phyloP scores from a whole-genome alignment of 2,113 vertebrate genomes.

The Ancistrus triradiatus region DNA sequence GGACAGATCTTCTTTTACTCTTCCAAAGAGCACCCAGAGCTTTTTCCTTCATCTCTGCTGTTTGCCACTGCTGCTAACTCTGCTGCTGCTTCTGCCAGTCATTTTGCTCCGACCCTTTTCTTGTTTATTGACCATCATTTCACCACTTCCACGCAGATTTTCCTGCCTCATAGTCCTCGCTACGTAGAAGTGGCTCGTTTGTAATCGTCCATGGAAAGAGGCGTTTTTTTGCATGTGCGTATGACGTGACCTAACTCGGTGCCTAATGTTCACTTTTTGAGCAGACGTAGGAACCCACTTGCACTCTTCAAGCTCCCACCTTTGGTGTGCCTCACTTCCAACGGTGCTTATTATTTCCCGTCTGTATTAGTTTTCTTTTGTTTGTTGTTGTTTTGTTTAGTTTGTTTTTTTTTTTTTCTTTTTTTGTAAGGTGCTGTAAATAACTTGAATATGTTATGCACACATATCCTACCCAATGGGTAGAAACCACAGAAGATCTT shows the following conservation, averaged over 20 bases:
- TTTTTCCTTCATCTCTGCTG: constrained; percentile 32
- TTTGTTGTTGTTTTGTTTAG: constrained; percentile 1
- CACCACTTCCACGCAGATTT: not conserved
- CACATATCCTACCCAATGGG: constrained; percentile 99
- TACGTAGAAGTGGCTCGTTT: constrained; percentile 27
- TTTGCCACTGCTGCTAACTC: constrained; percentile 63
- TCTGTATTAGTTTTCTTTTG: constrained; percentile 57
- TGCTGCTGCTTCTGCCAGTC: constrained; percentile 50
- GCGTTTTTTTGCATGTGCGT: constrained; percentile 72
- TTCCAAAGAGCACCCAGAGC: constrained; percentile 37
- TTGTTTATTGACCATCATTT: constrained; percentile 2
- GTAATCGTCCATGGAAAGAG: constrained; percentile 59
- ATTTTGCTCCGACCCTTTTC: constrained; percentile 26
- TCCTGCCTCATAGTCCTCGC: constrained; percentile 54
- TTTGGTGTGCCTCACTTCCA: constrained; percentile 90
- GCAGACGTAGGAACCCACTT: constrained; percentile 79
- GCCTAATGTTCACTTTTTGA: constrained; percentile 78
- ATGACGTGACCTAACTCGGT: constrained; percentile 73
- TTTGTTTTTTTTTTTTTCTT: not conserved
- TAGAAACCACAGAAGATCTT: constrained; percentile 81
- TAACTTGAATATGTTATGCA: constrained; percentile 96
- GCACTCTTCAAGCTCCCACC: constrained; percentile 77
- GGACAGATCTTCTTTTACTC: constrained; percentile 21
- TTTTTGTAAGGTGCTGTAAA: constrained; percentile 92
- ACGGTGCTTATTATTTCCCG: constrained; percentile 86